Evolutionary conservation across 2,888 invertebrate species (phyloP), one percentile per base, ranked within the genome.

Genomic region (Cancer borealis): DNA sequence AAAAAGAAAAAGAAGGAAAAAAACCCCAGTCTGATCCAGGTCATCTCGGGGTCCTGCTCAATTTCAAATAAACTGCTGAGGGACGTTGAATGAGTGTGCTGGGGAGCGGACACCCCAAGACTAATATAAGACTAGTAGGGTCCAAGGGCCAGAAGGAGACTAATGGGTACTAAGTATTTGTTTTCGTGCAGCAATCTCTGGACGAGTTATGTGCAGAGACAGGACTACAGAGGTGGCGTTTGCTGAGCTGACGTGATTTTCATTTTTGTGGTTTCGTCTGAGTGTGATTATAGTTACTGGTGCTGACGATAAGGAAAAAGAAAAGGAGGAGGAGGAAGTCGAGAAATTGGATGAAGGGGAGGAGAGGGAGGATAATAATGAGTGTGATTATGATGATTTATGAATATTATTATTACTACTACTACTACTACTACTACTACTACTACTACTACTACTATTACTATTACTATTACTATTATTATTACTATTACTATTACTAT

Each of bases 371-470:
- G n/a, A 66, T n/a, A n/a, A 66, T 66, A 66, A 21, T 66, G n/a
- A 66, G 60, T 17, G n/a, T 54, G n/a, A 66, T 66, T 66, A 66
- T n/a, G 66, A n/a, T 66, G 66, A 66, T 14, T n/a, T 5, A 66
- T 66, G 66, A n/a, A 66, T n/a, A 66, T n/a, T 5, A 66, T 3
- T 66, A n/a, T n/a, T 66, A 1, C 66, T 66, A 66, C n/a, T 66
- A 17, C 17, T 66, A 4, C 60, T 66, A 17, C 60, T 21, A 17
- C 60, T 21, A 21, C 66, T 66, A n/a, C 66, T 66, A 66, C n/a
- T 66, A 66, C 66, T 66, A 66, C n/a, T 66, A 66, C 66, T 66
- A 66, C n/a, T 66, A 66, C 66, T n/a, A 66, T n/a, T 66, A 66
- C 66, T 66, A 66, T 5, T 66, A 66, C 66, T 54, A 54, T 3